Percentiles rank a stretch among this genome's conserved stretches.
Evolutionary conservation across 2,888 invertebrate genomes (phyloP).

Genomic region (Dynastes maya): DNA sequence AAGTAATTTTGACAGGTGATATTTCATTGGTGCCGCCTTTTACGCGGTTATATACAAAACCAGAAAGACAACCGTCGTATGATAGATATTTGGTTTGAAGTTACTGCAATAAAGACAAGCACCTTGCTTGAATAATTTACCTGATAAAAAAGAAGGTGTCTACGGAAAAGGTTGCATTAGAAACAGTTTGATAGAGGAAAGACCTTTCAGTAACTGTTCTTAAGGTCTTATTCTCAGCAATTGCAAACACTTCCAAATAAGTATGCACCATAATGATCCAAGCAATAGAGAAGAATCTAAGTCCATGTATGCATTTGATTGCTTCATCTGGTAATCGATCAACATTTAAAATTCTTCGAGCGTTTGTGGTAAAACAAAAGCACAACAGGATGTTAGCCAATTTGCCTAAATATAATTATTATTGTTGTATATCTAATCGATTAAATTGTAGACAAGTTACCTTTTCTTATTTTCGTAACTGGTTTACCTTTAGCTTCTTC

Average conservation of each 20-base stretch:
- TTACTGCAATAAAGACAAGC: too few species aligned
- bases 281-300: slow-evolving; percentile 83
- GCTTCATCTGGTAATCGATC: slow-evolving; percentile 78
- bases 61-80: too few species aligned
- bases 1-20: too few species aligned
- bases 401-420: slow-evolving; percentile 70
- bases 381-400: slow-evolving; percentile 78
- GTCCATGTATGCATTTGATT: slow-evolving; percentile 84
- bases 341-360: slow-evolving; percentile 82
- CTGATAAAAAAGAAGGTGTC: slow-evolving; percentile 92
- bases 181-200: slow-evolving; percentile 86
- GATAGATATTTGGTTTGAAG: too few species aligned
- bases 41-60: too few species aligned
- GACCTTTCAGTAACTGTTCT: slow-evolving; percentile 83
- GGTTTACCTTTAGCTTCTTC: slow-evolving; percentile 43
- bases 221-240: slow-evolving; percentile 83
- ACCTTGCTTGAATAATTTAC: slow-evolving; percentile 66
- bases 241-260: slow-evolving; percentile 85
- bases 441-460: neutral
- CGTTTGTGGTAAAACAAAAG: slow-evolving; percentile 84
- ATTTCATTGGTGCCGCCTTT: too few species aligned
- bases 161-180: slow-evolving; percentile 89
- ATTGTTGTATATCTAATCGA: slow-evolving; percentile 29
- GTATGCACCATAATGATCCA: slow-evolving; percentile 92
- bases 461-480: slow-evolving; percentile 1